These are phyloP conservation scores for Bombycilla garrulus DNA, from an alignment of 2,113 vertebrate species.

Conservation along the genomic window DNA sequence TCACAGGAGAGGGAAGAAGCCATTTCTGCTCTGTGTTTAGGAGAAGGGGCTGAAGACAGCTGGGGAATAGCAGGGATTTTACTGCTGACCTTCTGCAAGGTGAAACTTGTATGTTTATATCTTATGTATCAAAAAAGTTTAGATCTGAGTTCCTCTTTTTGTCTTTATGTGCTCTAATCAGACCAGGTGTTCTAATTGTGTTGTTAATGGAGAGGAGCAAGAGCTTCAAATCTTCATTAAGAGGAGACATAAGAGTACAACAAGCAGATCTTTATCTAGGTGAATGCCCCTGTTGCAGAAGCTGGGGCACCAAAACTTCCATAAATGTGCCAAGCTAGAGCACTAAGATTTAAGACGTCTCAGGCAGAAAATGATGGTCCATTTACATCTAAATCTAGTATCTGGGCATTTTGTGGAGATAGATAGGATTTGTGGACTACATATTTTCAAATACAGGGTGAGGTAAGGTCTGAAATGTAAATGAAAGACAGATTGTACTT, in stretches of 20 bases:
- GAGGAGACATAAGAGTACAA: neutral
- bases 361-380: neutral
- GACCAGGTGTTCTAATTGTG: neutral
- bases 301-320: neutral
- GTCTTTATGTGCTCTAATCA: neutral
- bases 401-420: neutral
- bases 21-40: neutral
- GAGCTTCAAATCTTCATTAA: neutral
- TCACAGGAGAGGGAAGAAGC: neutral
- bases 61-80: neutral
- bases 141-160: neutral
- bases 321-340: neutral
- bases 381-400: neutral
- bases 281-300: neutral
- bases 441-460: neutral
- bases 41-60: neutral
- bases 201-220: neutral
- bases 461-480: neutral
- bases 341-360: neutral
- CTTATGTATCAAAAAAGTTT: neutral
- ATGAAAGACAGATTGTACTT: neutral
- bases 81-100: neutral
- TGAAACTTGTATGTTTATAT: neutral
- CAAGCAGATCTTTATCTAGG: neutral
- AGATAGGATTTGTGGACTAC: neutral